Percentiles rank a stretch among this genome's conserved stretches.
Evolutionary conservation across 2,797 vertebrate species (phyloP).

Genomic region (Poecilia velifera): DNA sequence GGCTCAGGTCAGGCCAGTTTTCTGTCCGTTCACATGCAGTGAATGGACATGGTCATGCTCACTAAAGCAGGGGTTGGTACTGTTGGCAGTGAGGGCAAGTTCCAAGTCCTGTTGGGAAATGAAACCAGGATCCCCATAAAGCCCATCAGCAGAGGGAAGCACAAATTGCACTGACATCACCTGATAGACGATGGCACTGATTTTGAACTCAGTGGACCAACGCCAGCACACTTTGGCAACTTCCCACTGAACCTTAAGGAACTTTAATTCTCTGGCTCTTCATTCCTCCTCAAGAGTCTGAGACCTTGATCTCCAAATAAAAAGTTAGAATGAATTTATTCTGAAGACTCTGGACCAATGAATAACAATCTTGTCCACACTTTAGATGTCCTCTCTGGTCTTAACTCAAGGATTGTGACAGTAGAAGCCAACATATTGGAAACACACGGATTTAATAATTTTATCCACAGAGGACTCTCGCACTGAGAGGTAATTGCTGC

Average conservation of each 20-base stretch:
- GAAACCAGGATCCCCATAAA: neutral
- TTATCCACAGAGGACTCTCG: too few relatives aligned
- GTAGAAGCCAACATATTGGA: neutral
- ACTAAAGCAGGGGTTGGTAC: neutral
- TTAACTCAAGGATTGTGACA: neutral
- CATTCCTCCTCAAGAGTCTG: neutral
- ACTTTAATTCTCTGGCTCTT: neutral
- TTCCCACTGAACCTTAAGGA: neutral
- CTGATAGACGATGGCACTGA: neutral
- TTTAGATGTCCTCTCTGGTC: neutral
- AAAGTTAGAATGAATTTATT: neutral
- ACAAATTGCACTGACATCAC: neutral
- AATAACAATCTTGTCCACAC: neutral
- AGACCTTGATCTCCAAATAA: neutral
- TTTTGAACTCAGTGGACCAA: neutral
- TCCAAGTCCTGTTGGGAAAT: neutral
- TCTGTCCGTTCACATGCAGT: neutral
- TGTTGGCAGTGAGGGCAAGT: neutral
- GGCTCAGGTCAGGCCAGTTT: neutral
- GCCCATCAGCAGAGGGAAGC: neutral
- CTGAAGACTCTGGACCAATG: neutral
- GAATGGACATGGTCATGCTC: too few relatives aligned
- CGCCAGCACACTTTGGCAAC: neutral
- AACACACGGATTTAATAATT: too few relatives aligned
- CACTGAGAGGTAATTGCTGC: constrained; percentile 50